Base-by-base conservation (phyloP, 2,797 vertebrate species). In the Sciaenops ocellatus region DNA sequence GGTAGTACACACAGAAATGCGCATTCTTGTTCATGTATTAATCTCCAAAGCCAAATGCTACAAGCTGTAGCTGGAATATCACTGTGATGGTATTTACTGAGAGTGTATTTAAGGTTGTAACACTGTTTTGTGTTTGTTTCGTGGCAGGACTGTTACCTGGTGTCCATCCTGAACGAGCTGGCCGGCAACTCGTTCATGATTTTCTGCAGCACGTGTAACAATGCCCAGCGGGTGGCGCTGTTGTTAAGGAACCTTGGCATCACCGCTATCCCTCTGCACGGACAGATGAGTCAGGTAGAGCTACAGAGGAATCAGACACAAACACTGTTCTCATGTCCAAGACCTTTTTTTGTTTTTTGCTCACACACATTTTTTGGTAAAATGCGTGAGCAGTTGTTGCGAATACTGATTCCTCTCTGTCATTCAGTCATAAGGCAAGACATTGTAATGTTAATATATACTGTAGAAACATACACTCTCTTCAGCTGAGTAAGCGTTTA, bases 121-220 rank as follows among this genome's bases (percentile, higher is more conserved):
- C 3, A 47, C 3, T 0, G 3, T 2, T 66, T 15, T 64, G 30
- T 69, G 47, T 20, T 12, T 48, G 20, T 52, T 62, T 22, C 72
- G 4, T 69, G 15, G n/a, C 89, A 99, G 98, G 98, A 99, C 87
- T 98, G 97, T 84, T 99, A 99, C 78, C 92, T 99, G 86, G 98
- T 99, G 79, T 99, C 98, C 82, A 97, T 99, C 84, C 90, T 99
- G 60, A 99, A 98, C n/a, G 98, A 99, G 80, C 88, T 99, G 87
- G 98, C 98, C 0, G 98, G 98, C 6, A 99, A 99, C 93, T 98
- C 98, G 2, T 99, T 99, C 84, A 99, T 99, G 86, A 96, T 99
- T 85, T 99, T 99, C 95, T 99, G 98, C 84, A 97, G 97, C 87
- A 99, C 98, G 0, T 99, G 98, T 87, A 98, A 98, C 91, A 98